Base-by-base conservation (phyloP, 2,113 vertebrate species). In the Bubo bubo region DNA sequence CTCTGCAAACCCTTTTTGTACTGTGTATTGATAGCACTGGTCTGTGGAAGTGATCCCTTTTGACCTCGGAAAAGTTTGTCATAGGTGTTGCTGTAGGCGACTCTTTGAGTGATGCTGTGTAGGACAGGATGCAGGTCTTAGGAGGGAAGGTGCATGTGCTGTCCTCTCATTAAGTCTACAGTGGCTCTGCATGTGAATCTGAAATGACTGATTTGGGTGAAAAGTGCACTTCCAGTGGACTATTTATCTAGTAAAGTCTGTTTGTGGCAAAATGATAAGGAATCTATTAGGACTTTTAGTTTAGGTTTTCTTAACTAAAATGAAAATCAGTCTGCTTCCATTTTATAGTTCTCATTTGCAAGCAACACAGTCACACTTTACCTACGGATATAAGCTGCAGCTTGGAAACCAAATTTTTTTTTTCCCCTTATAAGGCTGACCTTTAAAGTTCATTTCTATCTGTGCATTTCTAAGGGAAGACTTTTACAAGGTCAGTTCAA, bases 391-490 rank as follows among this genome's bases (percentile, higher is more conserved):
- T 2, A 22, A 91, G 37, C 63, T 76, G 64, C 50, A 84, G 45
- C 66, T 77, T 86, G 67, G 37, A 97, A 90, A 91, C 34, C 41
- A 86, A 71, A 34, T 49, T 45, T 63, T 80, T 58, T 55, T 82
- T 15, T 50, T 89, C n/a, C 35, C 43, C 30, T 41, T 89, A 22
- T 20, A 80, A 92, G 74, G n/a, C 70, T 97, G 95, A 96, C 94
- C 96, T 96, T 98, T 97, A 97, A 97, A 97, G 94, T 95, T 95
- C 82, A 95, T 97, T 96, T 94, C 83, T 96, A 75, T 87, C 88
- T 89, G 53, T 96, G 79, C 70, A 37, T 96, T 96, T 97, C 80
- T 80, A 79, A 93, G 39, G 67, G 68, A 92, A 94, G 91, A 92
- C 74, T 95, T 96, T 90, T 79, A 77, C 94, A 94, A 96, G 95